Evolutionary conservation across 2,888 invertebrate genomes (phyloP).

Genomic region (Drosophila leonis): DNA sequence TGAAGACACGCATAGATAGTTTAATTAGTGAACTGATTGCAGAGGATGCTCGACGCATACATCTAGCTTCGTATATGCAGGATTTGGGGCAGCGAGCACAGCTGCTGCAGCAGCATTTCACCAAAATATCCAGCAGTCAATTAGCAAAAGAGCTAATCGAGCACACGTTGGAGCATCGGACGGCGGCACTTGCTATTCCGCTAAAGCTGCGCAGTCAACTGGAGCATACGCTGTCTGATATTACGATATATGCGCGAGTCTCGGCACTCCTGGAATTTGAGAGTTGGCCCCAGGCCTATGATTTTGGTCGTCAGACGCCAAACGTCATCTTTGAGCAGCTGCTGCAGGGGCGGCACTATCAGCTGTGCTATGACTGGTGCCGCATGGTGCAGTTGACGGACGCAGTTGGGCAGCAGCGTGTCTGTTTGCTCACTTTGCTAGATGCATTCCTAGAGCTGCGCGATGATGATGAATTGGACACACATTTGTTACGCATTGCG

Average conservation of each 20-base stretch:
- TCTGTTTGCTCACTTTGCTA: slow-evolving; percentile 81
- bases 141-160: slow-evolving; percentile 83
- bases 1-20: slow-evolving; percentile 61
- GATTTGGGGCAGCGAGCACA: slow-evolving; percentile 76
- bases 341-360: slow-evolving; percentile 80
- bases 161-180: slow-evolving; percentile 86
- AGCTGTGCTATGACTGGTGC: slow-evolving; percentile 90
- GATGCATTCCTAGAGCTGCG: slow-evolving; percentile 74
- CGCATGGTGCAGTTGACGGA: slow-evolving; percentile 86
- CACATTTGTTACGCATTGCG: slow-evolving; percentile 87
- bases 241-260: slow-evolving; percentile 89
- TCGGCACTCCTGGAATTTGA: slow-evolving; percentile 86
- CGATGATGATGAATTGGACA: slow-evolving; percentile 69
- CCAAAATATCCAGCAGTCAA: slow-evolving; percentile 81
- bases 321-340: slow-evolving; percentile 82
- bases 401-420: slow-evolving; percentile 77
- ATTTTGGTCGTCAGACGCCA: slow-evolving; percentile 82
- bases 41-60: slow-evolving; percentile 74
- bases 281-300: slow-evolving; percentile 88
- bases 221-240: slow-evolving; percentile 87
- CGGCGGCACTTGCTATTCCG: slow-evolving; percentile 84
- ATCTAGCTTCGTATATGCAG: slow-evolving; percentile 72
- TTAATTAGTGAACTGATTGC: slow-evolving; percentile 72
- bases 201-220: slow-evolving; percentile 82
- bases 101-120: slow-evolving; percentile 81